Conservation (phyloP, 2,113 vertebrate species). For the Dermatemys mawii region DNA sequence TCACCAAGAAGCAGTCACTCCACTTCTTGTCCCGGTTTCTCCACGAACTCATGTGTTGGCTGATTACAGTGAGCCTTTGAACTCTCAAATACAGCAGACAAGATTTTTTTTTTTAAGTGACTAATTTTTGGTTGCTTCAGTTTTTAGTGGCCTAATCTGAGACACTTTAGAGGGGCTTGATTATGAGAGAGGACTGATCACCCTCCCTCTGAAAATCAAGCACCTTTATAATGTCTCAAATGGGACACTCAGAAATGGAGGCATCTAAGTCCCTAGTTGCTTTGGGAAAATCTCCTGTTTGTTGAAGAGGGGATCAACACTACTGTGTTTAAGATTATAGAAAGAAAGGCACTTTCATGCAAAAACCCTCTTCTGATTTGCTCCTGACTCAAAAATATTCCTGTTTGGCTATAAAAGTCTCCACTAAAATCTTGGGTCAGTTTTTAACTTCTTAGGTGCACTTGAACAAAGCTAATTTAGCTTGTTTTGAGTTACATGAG, state of each 20-base stretch:
- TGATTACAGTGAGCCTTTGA: not conserved
- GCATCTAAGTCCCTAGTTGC: not conserved
- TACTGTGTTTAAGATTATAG: not conserved
- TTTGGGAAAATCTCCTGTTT: not conserved
- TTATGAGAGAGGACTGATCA: not conserved
- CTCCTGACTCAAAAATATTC: not conserved
- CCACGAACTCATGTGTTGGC: not conserved
- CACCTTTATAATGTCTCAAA: not conserved
- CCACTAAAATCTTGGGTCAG: not conserved
- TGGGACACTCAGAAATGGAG: not conserved
- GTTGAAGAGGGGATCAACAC: not conserved
- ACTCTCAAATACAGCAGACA: not conserved
- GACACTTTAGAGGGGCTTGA: not conserved
- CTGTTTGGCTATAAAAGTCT: not conserved
- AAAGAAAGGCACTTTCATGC: not conserved
- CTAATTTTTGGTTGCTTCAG: not conserved
- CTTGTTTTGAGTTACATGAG: not conserved
- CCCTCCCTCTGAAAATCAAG: not conserved
- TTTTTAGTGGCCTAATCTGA: not conserved
- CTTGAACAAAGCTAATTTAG: not conserved
- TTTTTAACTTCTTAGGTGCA: not conserved
- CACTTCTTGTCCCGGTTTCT: not conserved
- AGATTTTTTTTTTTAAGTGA: no score
- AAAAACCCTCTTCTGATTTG: not conserved
- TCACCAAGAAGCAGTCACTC: rapidly evolving